These are phyloP conservation scores for Megalonaias nervosa DNA, from an alignment of 1,140 invertebrate species.

Conservation along the genomic window DNA sequence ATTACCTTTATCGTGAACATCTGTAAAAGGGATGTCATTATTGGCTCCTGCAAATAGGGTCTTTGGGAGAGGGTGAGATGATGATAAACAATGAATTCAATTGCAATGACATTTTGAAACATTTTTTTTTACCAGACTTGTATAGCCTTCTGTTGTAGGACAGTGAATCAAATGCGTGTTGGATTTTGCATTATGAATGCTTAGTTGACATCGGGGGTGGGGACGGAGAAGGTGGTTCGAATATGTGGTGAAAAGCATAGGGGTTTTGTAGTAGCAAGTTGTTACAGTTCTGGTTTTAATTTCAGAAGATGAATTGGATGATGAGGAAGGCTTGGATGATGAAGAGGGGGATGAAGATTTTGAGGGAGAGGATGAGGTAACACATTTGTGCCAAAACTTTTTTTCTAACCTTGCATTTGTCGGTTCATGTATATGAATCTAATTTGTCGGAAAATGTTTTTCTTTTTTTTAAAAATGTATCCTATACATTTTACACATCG, in stretches of 20 bases:
- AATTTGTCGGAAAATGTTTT: too few relatives aligned
- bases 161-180: background rate
- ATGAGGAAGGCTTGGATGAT: conserved; percentile 59
- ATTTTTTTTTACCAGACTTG: background rate
- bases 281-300: background rate
- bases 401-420: too few relatives aligned
- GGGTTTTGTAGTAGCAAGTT: background rate
- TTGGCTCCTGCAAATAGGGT: too few relatives aligned
- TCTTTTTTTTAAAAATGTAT: too few relatives aligned
- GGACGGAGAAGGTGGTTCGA: background rate
- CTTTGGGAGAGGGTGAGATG: too few relatives aligned
- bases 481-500: too few relatives aligned
- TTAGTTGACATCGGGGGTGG: background rate
- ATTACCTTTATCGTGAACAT: background rate
- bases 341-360: conserved; percentile 65
- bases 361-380: conserved; percentile 38
- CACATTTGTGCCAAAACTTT: too few relatives aligned
- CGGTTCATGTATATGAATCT: too few relatives aligned
- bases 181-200: background rate
- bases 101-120: background rate
- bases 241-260: background rate
- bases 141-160: background rate
- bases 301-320: conserved; percentile 59
- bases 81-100: too few relatives aligned
- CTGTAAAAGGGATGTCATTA: too few relatives aligned